These are phyloP conservation scores for Hyperoplus immaculatus DNA, from an alignment of 2,797 vertebrate genomes.

Conservation along the genomic window DNA sequence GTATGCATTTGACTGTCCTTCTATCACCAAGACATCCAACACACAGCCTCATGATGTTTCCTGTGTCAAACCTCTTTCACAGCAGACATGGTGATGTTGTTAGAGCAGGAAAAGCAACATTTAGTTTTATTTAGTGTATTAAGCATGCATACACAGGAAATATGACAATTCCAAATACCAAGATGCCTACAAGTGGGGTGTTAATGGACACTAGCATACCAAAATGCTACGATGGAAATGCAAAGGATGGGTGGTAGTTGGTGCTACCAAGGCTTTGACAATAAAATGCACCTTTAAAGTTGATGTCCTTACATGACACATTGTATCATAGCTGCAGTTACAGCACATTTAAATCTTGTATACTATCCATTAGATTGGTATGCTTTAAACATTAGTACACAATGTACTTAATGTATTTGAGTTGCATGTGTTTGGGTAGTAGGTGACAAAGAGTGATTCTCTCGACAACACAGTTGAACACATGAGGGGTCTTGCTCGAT, in stretches of 20 bases:
- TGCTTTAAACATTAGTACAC: background rate
- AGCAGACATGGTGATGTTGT: background rate
- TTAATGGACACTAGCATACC: background rate
- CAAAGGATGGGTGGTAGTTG: background rate
- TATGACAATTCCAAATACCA: background rate
- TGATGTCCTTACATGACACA: background rate
- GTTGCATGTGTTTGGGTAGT: background rate
- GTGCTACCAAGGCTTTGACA: background rate
- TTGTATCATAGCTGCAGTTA: background rate
- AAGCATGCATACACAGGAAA: background rate
- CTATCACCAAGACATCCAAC: background rate
- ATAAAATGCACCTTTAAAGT: background rate
- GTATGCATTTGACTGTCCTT: background rate
- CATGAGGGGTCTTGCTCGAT: background rate
- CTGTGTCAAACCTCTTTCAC: constrained; percentile 5
- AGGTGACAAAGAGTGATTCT: background rate
- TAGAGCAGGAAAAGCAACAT: background rate
- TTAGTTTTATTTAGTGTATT: background rate
- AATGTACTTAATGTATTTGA: background rate
- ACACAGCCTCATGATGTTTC: background rate
- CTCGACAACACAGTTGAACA: background rate
- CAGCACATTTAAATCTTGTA: background rate
- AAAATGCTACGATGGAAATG: background rate
- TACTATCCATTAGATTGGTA: background rate
- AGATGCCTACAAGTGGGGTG: background rate